These are phyloP conservation scores for Propithecus perrieri DNA, from an alignment of 2,797 vertebrate genomes.

Conservation along the genomic window DNA sequence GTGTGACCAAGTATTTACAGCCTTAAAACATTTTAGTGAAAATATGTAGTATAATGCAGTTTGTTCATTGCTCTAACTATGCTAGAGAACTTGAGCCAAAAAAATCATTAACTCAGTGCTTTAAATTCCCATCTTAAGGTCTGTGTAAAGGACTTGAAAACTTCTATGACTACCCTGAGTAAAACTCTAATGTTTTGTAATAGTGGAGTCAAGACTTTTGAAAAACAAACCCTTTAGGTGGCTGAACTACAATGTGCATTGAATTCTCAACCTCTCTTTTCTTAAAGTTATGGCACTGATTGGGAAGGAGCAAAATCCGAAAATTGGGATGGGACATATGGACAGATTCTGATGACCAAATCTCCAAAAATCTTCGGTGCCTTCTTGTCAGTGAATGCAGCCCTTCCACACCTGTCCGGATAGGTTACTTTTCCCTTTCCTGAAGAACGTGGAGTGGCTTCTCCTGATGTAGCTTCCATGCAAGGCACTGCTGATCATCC, in stretches of 20 bases:
- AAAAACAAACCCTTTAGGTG: not conserved
- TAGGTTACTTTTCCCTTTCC: not conserved
- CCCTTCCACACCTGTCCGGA: not conserved
- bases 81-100: not conserved
- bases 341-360: not conserved
- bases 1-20: not conserved
- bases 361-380: not conserved
- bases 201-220: not conserved
- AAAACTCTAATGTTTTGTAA: not conserved
- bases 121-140: not conserved
- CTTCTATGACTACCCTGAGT: not conserved
- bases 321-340: not conserved
- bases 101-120: not conserved
- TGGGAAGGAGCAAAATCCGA: not conserved
- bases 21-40: not conserved
- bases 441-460: not conserved
- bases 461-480: not conserved
- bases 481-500: not conserved
- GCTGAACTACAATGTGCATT: not conserved
- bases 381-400: not conserved
- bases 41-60: not conserved
- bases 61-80: not conserved
- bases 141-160: not conserved
- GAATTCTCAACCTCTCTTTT: not conserved
- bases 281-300: not conserved